Evolutionary conservation across 1,140 invertebrate species (phyloP).

Genomic region (Plutomurus gul): DNA sequence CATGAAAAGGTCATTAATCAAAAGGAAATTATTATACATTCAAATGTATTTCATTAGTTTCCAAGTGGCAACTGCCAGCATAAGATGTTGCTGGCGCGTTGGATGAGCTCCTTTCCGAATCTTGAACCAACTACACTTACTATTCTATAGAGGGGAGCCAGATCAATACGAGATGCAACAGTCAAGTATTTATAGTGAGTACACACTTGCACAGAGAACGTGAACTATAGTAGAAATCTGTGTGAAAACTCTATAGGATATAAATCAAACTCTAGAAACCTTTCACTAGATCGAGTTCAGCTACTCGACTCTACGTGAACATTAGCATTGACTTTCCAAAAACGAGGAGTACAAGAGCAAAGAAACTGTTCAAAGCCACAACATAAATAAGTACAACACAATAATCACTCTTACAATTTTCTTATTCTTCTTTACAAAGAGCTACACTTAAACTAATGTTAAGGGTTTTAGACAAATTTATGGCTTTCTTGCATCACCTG

Average conservation of each 20-base stretch:
- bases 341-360: neutral
- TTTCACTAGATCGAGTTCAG: neutral
- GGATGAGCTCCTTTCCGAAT: no score
- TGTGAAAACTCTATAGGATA: neutral
- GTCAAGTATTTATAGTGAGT: no score
- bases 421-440: slow-evolving; percentile 16
- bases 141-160: neutral
- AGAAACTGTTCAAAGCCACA: slow-evolving; percentile 11
- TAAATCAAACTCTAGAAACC: neutral
- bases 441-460: neutral
- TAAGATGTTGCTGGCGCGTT: neutral
- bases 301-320: neutral
- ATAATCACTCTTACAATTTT: neutral
- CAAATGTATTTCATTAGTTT: slow-evolving; percentile 33
- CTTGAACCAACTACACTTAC: neutral
- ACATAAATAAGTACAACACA: neutral
- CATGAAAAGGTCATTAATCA: slow-evolving; percentile 38
- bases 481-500: slow-evolving; percentile 18
- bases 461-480: slow-evolving; percentile 14
- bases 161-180: no score
- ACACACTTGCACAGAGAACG: no score
- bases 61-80: neutral
- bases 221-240: neutral
- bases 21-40: slow-evolving; percentile 45
- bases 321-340: slow-evolving; percentile 19